Base-by-base conservation (phyloP, 2,113 vertebrate species). In the Dicaeum eximium region DNA sequence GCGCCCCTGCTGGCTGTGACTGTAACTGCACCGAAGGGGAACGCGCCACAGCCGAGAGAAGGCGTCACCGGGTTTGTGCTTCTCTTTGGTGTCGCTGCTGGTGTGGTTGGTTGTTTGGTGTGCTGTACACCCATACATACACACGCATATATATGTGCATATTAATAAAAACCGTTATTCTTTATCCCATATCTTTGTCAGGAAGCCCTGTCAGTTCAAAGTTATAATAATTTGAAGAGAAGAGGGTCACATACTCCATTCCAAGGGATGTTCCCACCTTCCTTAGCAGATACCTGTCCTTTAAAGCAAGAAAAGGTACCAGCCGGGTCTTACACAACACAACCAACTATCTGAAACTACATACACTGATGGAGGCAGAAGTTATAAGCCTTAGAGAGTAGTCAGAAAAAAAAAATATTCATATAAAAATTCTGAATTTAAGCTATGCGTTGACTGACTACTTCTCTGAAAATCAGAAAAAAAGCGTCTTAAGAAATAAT, bases 1-100 rank as follows among this genome's bases (percentile, higher is more conserved):
- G 42, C 13, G 2, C 22, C 62, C 51, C 33, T 54, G 33, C 15
- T 2, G 1, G 33, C 48, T 19, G 33, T 35, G 9, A 15, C 15
- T 2, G 1, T 1, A 44, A 44, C 31, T 44, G 2, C 38, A 65
- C 9, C 33, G n/a, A n/a, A n/a, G n/a, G n/a, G n/a, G n/a, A n/a
- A n/a, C n/a, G n/a, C n/a, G n/a, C n/a, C n/a, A n/a, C 25, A 28
- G 25, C 17, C 1, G 3, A 28, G 37, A 40, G 25, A 38, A 61
- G 58, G 25, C 25, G 35, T 9, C 13, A 19, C 15, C 13, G 58
- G 16, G 35, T 19, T 61, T 61, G 25, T 42, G 38, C 7, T 7
- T 23, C 11, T 40, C 23, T 21, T 44, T 56, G 17, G 6, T n/a
- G 23, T 47, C n/a, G 23, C 17, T n/a, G 13, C 11, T 6, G 4